phyloP scores from a whole-genome alignment of 2,113 vertebrate species.

The Siniperca chuatsi region DNA sequence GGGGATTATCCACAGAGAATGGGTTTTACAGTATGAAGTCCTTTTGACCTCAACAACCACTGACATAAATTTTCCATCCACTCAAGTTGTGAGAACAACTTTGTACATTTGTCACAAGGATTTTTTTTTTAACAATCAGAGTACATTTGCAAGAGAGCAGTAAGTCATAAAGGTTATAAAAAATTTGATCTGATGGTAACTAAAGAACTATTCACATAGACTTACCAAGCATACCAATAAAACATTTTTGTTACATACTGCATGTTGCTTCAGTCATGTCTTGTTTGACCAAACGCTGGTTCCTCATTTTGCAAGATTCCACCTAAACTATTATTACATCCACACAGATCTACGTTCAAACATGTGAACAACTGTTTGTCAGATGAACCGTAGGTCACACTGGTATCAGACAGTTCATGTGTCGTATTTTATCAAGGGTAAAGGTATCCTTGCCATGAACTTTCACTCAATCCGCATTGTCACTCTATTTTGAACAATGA shows the following conservation, averaged over 20 bases:
- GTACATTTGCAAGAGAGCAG: neutral
- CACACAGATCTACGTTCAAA: neutral
- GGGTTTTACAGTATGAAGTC: constrained; percentile 43
- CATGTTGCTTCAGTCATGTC: neutral
- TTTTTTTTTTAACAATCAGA: neutral
- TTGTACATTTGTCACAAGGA: neutral
- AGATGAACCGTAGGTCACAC: neutral
- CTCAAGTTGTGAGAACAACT: neutral
- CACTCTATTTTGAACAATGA: neutral
- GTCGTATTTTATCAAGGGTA: neutral
- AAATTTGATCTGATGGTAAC: neutral
- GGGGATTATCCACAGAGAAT: constrained; percentile 54
- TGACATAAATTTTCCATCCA: constrained; percentile 33
- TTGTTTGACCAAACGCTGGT: neutral
- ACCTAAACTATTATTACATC: neutral
- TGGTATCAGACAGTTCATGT: neutral
- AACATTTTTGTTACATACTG: neutral
- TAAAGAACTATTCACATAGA: neutral
- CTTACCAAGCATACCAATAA: neutral
- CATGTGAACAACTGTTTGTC: neutral
- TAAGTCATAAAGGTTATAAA: neutral
- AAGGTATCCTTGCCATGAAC: neutral
- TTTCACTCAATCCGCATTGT: neutral
- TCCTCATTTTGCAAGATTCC: neutral
- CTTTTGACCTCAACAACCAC: constrained; percentile 20